Evolutionary conservation across 2,797 vertebrate genomes (phyloP), one percentile per base, ranked within the genome.

Genomic region (Jordanella pulchra): DNA sequence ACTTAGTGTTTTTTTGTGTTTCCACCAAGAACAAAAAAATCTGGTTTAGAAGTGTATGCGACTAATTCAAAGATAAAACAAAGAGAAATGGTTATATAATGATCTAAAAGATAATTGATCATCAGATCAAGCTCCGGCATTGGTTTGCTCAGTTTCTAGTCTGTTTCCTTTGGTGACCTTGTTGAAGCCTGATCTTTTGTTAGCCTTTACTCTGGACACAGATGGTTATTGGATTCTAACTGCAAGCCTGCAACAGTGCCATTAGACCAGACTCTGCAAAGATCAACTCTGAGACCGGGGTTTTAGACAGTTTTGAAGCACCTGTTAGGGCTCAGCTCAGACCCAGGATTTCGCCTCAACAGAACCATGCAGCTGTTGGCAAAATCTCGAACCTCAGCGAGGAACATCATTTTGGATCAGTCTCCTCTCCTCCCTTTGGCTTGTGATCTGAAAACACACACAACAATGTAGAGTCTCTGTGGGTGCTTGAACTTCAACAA

Each of bases 261-360:
- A 72, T 90, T 88, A 84, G 75, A 72, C 42, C 10, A 65, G 83
- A 76, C 82, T 78, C 86, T 90, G 90, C 87, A 66, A 71, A 90
- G 90, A 89, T 94, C 85, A 93, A 58, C 65, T 4, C 79, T 92
- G 92, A 93, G 85, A 88, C 85, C 87, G 78, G 75, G 66, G 73
- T 86, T 90, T 79, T 65, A 61, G 85, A 48, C 65, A 66, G 67
- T 89, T 88, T 90, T 90, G 89, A 87, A 78, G 82, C 93, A 95
- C 94, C 94, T 94, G 94, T 93, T 80, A 21, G 60, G 79, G 86
- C 86, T 93, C 89, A 89, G 78, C 81, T 85, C 88, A 55, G 84
- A 75, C 75, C 78, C 87, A 51, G 78, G 80, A 78, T 82, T 87
- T 84, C 84, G 80, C 73, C 71, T 78, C 78, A 91, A 78, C 73